A percentile compares a stretch with the other conserved stretches of the same genome.
These are phyloP conservation scores for Eupithecia subfuscata DNA, from an alignment of 2,888 invertebrate species.

Conservation along the genomic window DNA sequence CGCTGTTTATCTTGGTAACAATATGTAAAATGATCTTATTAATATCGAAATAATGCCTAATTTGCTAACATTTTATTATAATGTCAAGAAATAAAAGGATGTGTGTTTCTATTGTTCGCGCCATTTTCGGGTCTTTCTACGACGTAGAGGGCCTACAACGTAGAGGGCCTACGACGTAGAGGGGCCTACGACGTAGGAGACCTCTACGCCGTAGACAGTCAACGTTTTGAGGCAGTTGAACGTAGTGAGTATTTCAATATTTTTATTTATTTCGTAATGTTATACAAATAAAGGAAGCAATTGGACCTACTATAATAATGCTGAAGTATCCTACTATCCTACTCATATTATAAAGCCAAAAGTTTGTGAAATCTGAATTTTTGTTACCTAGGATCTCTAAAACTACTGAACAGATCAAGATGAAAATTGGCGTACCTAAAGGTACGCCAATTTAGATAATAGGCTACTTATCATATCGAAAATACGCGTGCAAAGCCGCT, in stretches of 20 bases:
- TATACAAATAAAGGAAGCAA: neutral
- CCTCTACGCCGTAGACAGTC: neutral
- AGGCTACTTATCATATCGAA: too few species aligned
- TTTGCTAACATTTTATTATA: neutral
- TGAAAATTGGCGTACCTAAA: too few species aligned
- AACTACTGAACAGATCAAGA: too few species aligned
- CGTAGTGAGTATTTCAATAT: neutral
- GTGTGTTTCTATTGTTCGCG: neutral
- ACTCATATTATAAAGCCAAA: too few species aligned
- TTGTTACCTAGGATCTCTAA: too few species aligned
- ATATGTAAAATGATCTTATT: neutral
- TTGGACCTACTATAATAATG: neutral
- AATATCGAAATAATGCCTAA: too few species aligned
- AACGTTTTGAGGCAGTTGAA: neutral
- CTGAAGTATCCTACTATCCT: neutral
- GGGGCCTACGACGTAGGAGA: neutral
- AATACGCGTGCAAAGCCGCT: too few species aligned
- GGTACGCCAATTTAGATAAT: too few species aligned
- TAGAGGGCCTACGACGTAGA: neutral
- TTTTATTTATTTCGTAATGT: neutral
- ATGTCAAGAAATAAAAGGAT: neutral
- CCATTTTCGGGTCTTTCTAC: neutral
- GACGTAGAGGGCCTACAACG: neutral
- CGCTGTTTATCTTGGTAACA: neutral
- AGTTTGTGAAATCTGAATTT: too few species aligned